Conservation (phyloP, 2,888 invertebrate species). For the Mamestra brassicae region DNA sequence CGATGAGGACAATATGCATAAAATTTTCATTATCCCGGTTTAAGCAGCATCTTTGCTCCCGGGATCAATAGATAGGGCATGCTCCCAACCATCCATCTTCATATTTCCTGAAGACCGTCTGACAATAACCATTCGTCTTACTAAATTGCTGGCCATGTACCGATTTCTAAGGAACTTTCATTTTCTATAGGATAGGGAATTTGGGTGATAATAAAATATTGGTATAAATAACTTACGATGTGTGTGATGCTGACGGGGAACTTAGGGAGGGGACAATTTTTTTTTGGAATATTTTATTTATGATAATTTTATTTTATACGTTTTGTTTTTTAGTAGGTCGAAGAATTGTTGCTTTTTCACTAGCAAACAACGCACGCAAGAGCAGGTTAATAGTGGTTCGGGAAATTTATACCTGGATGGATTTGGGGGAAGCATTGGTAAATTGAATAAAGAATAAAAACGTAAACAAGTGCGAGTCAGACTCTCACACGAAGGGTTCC, state of each 20-base stretch:
- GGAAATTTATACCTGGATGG: no score
- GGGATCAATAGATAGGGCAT: constrained; percentile 73
- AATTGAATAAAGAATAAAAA: no score
- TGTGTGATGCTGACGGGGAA: background rate
- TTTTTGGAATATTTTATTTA: no score
- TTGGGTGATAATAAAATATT: constrained; percentile 61
- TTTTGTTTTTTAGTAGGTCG: no score
- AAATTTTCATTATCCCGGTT: constrained; percentile 53
- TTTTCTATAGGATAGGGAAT: constrained; percentile 54
- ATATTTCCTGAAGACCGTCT: constrained; percentile 82
- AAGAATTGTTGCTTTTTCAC: no score
- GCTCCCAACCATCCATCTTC: constrained; percentile 81
- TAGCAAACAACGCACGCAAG: no score
- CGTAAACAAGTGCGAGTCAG: no score
- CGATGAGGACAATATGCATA: constrained; percentile 41
- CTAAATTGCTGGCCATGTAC: constrained; percentile 80
- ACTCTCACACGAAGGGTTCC: no score
- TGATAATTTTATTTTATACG: no score
- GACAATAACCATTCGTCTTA: constrained; percentile 83
- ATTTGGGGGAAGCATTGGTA: no score
- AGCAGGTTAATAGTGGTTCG: no score
- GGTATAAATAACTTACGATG: constrained; percentile 29
- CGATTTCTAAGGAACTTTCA: constrained; percentile 66
- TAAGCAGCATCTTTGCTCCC: constrained; percentile 44
- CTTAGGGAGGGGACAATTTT: background rate